Evolutionary conservation across 2,797 vertebrate species (phyloP).

Genomic region (Salmo trutta): DNA sequence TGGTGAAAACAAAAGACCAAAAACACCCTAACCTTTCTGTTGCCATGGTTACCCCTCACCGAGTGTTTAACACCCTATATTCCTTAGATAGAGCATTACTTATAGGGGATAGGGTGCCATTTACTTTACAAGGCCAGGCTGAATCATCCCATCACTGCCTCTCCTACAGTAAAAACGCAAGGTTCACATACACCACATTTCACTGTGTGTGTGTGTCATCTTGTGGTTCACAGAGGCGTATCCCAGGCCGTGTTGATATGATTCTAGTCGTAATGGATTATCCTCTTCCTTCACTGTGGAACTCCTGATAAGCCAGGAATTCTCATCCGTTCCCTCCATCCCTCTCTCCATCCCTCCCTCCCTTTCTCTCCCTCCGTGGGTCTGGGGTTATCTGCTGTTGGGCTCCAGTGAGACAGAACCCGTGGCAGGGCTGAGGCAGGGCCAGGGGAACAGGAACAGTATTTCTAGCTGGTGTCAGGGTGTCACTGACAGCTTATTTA

Average conservation of each 20-base stretch:
- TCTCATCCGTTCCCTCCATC: not conserved
- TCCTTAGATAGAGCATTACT: not conserved
- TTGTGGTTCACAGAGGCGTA: not conserved
- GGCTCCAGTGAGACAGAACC: not conserved
- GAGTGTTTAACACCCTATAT: not conserved
- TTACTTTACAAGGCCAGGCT: not conserved
- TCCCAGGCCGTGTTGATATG: not conserved
- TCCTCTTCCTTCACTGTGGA: not conserved
- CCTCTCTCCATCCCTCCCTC: constrained; percentile 8
- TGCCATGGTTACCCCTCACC: no score
- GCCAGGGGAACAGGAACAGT: not conserved
- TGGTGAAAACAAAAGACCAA: no score
- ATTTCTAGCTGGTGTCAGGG: not conserved
- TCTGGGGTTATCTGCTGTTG: not conserved
- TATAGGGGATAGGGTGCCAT: not conserved
- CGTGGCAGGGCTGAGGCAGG: not conserved
- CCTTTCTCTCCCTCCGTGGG: not conserved
- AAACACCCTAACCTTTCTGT: no score
- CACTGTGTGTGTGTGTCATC: not conserved
- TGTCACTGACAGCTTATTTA: constrained; percentile 60
- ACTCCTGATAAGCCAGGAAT: not conserved
- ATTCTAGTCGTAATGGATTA: not conserved
- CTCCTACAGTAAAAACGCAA: not conserved
- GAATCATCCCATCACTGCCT: not conserved
- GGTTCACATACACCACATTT: not conserved